Evolutionary conservation across 1,140 invertebrate species (phyloP).

Genomic region (Medauroidea extradentata): DNA sequence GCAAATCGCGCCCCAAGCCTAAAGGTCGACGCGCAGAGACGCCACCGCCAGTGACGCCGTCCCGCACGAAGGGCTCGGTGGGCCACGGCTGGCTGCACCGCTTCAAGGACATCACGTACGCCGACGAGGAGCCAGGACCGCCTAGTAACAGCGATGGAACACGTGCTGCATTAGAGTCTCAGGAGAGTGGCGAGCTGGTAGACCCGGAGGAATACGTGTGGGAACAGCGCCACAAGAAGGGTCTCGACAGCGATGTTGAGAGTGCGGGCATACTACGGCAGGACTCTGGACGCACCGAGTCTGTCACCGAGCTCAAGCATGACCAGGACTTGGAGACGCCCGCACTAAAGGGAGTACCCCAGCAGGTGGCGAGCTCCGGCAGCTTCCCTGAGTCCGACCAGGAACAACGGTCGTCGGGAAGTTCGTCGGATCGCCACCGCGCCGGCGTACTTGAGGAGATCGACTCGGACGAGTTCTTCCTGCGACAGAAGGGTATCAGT

Average conservation of each 20-base stretch:
- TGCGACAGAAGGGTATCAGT: conserved; percentile 71
- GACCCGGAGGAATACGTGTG: background rate
- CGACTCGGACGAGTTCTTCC: conserved; percentile 80
- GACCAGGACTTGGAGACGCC: background rate
- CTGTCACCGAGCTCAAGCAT: background rate
- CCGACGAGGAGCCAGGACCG: conserved; percentile 19
- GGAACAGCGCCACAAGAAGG: background rate
- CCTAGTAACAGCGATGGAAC: conserved; percentile 9
- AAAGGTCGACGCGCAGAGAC: conserved; percentile 31
- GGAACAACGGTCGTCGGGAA: conserved; percentile 47
- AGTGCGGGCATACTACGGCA: background rate
- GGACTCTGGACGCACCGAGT: background rate
- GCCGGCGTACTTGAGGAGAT: conserved; percentile 73
- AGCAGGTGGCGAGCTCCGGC: background rate
- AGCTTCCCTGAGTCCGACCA: conserved; percentile 36
- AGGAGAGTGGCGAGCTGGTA: conserved; percentile 9
- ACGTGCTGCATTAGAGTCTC: conserved; percentile 1
- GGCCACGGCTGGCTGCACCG: conserved; percentile 47
- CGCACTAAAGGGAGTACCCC: too few relatives aligned
- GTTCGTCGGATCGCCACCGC: conserved; percentile 46
- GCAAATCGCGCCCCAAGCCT: conserved; percentile 43
- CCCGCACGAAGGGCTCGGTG: conserved; percentile 40
- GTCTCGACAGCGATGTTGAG: background rate
- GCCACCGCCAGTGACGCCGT: conserved; percentile 39
- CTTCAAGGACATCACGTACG: conserved; percentile 40